Evolutionary conservation across 2,797 vertebrate species (phyloP), one percentile per base, ranked within the genome.

Genomic region (Tokudaia tokunoshimensis): DNA sequence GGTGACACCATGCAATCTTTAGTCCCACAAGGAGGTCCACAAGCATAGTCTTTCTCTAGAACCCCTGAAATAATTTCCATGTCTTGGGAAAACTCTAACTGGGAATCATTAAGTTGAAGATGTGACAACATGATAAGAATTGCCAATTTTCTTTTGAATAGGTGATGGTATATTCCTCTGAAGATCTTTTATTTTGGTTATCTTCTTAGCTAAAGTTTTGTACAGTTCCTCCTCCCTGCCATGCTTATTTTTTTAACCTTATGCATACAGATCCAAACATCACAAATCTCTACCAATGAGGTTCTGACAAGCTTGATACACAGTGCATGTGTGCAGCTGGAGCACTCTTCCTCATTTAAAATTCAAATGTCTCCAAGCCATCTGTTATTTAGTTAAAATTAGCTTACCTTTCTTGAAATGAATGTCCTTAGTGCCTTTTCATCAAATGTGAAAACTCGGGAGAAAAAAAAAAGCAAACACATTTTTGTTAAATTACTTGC

Each of bases 361-460:
- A 92, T 83, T 83, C 76, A 89, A 85, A 55, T 92, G 52, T 89
- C 41, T 70, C 94, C 5, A 79, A 94, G 74, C 44, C 50, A 63
- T 89, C 59, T 94, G 80, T 61, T 57, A 85, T 67, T 89, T 89
- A 65, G 55, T 93, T 95, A 94, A 95, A 76, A 96, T 89, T 94
- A 89, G 41, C 59, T 94, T 86, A 76, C 10, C 41, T 96, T 94
- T 76, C 59, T 80, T 81, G 29, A 95, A 81, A 76, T 92, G 63
- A 76, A 61, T 89, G 41, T 92, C 63, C 78, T 74, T 44, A 72
- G 41, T 95, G 88, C 13, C 65, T 89, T 95, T 79, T 94, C 80
- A 47, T 92, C 57, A 70, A 89, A 75, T 81, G 92, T 75, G 88
- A 61, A 96, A 94, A 85, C 29, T 89, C 41, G 31, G 29, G 26